phyloP scores from a whole-genome alignment of 2,113 vertebrate genomes.

The Garra rufa region DNA sequence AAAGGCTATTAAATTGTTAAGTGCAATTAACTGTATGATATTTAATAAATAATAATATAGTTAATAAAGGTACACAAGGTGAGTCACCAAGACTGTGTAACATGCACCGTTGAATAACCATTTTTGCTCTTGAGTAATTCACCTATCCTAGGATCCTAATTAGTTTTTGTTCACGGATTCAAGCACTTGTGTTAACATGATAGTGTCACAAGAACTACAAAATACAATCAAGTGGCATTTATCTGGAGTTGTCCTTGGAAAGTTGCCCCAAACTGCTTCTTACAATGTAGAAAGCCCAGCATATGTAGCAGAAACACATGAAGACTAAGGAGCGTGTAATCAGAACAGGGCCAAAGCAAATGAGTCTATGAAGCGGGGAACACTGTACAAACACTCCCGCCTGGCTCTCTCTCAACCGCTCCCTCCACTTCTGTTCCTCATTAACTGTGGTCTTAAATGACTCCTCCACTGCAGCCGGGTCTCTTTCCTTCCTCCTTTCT shows the following conservation, averaged over 20 bases:
- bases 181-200: background rate
- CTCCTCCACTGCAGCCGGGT: slow-evolving; percentile 7
- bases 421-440: slow-evolving; percentile 39
- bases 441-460: slow-evolving; percentile 38
- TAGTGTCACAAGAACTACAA: background rate
- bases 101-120: background rate
- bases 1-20: background rate
- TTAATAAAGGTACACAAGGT: background rate
- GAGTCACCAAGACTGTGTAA: background rate
- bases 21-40: background rate
- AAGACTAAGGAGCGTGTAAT: slow-evolving; percentile 32
- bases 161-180: background rate
- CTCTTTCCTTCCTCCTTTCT: slow-evolving; percentile 14
- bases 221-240: background rate
- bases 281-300: background rate
- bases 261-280: background rate
- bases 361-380: slow-evolving; percentile 38
- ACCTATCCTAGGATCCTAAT: background rate
- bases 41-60: too few species aligned
- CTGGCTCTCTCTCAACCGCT: slow-evolving; percentile 26
- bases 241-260: background rate
- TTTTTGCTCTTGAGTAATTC: background rate
- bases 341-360: slow-evolving; percentile 43
- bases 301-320: slow-evolving; percentile 8
- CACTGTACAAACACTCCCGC: slow-evolving; percentile 40